A percentile compares a stretch with the other conserved stretches of the same genome.
phyloP scores from a whole-genome alignment of 2,113 vertebrate species.

The Atrichornis clamosus region DNA sequence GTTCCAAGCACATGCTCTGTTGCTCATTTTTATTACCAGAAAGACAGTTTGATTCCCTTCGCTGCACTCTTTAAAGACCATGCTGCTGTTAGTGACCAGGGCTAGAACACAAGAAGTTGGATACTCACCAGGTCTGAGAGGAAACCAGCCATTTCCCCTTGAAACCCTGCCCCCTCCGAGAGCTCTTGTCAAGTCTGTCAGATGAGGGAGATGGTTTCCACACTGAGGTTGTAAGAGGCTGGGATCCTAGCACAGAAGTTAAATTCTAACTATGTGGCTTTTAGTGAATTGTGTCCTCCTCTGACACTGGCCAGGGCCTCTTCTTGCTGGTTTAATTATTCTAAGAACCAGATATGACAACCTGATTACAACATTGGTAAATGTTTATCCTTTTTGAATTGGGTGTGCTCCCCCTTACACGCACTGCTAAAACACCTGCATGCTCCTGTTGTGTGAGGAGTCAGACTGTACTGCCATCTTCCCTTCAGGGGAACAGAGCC shows the following conservation, averaged over 20 bases:
- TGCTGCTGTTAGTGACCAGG: not conserved
- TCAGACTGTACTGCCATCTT: not conserved
- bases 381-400: not conserved
- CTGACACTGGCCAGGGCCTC: not conserved
- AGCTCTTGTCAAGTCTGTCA: not conserved
- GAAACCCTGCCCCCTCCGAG: not conserved
- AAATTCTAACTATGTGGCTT: constrained; percentile 17
- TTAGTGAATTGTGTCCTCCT: not conserved
- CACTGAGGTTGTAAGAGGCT: not conserved
- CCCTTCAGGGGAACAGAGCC: not conserved
- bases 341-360: not conserved
- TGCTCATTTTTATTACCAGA: not conserved
- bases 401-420: not conserved
- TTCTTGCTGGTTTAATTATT: constrained; percentile 54
- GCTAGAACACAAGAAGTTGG: not conserved
- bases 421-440: fast-evolving
- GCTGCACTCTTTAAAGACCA: not conserved
- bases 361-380: not conserved
- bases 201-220: not conserved
- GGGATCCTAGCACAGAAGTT: not conserved
- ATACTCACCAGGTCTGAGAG: constrained; percentile 58
- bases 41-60: not conserved
- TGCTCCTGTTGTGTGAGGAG: not conserved
- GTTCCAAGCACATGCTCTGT: not conserved
- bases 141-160: constrained; percentile 21